These are phyloP conservation scores for Archips xylosteana DNA, from an alignment of 2,888 invertebrate genomes.

Conservation along the genomic window DNA sequence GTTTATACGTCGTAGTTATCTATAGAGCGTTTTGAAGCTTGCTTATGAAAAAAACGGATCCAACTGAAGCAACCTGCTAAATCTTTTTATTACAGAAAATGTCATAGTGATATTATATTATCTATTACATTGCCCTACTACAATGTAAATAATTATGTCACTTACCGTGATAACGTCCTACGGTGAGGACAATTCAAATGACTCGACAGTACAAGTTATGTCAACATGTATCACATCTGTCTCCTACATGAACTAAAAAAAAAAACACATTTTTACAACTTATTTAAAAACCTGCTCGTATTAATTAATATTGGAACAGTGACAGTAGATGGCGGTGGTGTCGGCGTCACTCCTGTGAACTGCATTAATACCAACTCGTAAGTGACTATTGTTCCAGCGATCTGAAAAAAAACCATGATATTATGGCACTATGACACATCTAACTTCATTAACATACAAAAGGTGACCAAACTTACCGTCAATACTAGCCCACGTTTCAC, in stretches of 20 bases:
- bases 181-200: too few species aligned
- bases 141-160: too few species aligned
- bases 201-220: neutral
- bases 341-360: constrained; percentile 62
- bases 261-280: neutral
- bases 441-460: neutral
- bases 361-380: constrained; percentile 82
- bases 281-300: neutral
- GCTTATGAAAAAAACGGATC: too few species aligned
- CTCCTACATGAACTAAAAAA: neutral
- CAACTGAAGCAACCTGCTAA: too few species aligned
- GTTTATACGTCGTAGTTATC: too few species aligned
- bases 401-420: constrained; percentile 53
- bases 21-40: too few species aligned
- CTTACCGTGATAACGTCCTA: too few species aligned
- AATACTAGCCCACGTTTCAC: constrained; percentile 85
- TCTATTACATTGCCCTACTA: too few species aligned
- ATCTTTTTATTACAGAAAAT: too few species aligned
- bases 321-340: constrained; percentile 39
- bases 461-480: constrained; percentile 63
- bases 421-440: neutral
- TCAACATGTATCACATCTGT: neutral
- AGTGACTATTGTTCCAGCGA: constrained; percentile 76
- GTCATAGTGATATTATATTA: too few species aligned
- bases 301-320: constrained; percentile 32